These are phyloP conservation scores for Spea bombifrons DNA, from an alignment of 2,113 vertebrate species.

Conservation along the genomic window DNA sequence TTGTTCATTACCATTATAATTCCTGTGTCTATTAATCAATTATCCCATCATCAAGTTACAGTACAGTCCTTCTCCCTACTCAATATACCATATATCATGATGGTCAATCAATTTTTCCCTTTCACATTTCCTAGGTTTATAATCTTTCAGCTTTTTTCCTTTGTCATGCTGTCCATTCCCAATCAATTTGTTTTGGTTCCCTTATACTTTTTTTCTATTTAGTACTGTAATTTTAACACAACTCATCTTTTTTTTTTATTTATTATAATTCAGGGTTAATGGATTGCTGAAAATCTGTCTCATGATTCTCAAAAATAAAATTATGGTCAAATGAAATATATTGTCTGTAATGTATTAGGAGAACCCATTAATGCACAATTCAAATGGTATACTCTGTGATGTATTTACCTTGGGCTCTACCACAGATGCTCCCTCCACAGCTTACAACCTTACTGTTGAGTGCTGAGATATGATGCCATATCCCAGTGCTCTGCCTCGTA, in stretches of 20 bases:
- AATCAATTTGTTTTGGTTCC: constrained; percentile 19
- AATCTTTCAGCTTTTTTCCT: constrained; percentile 2
- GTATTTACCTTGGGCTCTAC: no score
- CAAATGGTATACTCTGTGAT: no score
- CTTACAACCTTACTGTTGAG: no score
- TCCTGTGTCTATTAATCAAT: constrained; percentile 24
- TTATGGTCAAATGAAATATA: not conserved
- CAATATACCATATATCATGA: constrained; percentile 29
- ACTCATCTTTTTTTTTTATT: constrained; percentile 4
- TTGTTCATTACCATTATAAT: constrained; percentile 25
- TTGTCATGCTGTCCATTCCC: not conserved
- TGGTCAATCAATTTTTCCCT: constrained; percentile 37
- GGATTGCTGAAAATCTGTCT: not conserved
- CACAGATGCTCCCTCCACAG: no score
- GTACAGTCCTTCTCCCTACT: constrained; percentile 6
- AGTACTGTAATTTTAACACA: constrained; percentile 15
- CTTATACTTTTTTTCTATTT: constrained; percentile 18
- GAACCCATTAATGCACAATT: no score
- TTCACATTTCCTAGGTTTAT: not conserved
- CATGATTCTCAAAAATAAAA: not conserved
- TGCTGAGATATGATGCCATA: no score
- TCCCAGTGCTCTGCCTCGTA: no score
- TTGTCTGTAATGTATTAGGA: no score
- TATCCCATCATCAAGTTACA: constrained; percentile 22
- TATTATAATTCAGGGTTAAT: constrained; percentile 1